These are phyloP conservation scores for Nannobrachium achirus DNA, from an alignment of 2,113 vertebrate genomes.

Conservation along the genomic window DNA sequence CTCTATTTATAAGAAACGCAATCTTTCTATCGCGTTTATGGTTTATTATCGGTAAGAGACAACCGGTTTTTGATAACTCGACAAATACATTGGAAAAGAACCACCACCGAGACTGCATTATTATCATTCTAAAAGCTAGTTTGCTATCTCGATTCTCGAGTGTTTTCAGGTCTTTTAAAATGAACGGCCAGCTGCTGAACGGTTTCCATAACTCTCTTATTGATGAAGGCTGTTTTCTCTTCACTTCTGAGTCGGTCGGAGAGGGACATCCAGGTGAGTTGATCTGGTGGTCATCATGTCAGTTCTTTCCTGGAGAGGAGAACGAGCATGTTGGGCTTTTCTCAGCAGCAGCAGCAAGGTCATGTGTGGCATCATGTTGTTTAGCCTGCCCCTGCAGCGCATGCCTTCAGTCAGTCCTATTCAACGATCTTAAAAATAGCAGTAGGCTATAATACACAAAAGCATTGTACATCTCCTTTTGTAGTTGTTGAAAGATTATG, in stretches of 20 bases:
- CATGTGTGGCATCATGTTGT: too few species aligned
- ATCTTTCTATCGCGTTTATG: not conserved
- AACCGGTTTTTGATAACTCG: too few species aligned
- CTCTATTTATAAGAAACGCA: rapidly evolving
- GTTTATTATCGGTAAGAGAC: too few species aligned
- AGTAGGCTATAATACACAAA: too few species aligned
- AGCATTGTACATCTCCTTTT: too few species aligned
- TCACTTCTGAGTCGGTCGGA: slow-evolving; percentile 90
- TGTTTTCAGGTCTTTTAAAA: slow-evolving; percentile 46
- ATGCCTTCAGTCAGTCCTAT: too few species aligned
- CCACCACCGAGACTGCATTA: not conserved
- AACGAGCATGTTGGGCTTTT: too few species aligned
- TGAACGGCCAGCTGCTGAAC: slow-evolving; percentile 86
- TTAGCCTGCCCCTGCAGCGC: too few species aligned
- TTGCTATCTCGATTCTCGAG: slow-evolving; percentile 26
- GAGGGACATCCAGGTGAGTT: slow-evolving; percentile 86
- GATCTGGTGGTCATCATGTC: not conserved
- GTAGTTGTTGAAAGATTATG: too few species aligned
- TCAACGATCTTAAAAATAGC: too few species aligned
- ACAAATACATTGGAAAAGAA: not conserved
- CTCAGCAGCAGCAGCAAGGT: too few species aligned
- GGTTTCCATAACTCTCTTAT: slow-evolving; percentile 83
- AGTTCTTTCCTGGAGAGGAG: too few species aligned
- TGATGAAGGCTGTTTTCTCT: slow-evolving; percentile 90
- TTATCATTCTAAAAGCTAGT: slow-evolving; percentile 28